phyloP scores from a whole-genome alignment of 2,888 invertebrate species.

The Yponomeuta sedellus region DNA sequence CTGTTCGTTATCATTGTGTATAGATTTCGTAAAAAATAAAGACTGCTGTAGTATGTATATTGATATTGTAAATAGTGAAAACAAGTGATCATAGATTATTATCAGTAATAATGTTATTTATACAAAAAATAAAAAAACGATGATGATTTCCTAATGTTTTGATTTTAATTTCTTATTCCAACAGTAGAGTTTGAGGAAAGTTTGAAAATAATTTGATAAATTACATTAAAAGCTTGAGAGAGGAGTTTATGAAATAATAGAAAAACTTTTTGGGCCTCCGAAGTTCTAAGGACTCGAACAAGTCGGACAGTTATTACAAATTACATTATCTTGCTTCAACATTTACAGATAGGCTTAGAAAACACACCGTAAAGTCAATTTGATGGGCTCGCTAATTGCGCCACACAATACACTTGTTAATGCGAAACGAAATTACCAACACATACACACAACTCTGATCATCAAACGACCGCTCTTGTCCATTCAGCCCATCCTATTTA shows the following conservation, averaged over 20 bases:
- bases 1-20: slow-evolving; percentile 73
- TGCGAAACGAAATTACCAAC: slow-evolving; percentile 6
- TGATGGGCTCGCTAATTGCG: background rate
- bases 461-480: slow-evolving; percentile 10
- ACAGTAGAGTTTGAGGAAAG: background rate
- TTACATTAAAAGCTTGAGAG: slow-evolving; percentile 2
- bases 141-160: slow-evolving; percentile 56
- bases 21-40: slow-evolving; percentile 74
- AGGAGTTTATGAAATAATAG: slow-evolving; percentile 6
- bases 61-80: slow-evolving; percentile 73
- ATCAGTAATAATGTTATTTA: slow-evolving; percentile 72
- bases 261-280: slow-evolving; percentile 1
- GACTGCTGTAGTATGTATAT: slow-evolving; percentile 75
- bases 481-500: slow-evolving; percentile 6
- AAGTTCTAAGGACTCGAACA: slow-evolving; percentile 4
- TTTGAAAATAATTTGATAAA: slow-evolving; percentile 4
- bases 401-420: slow-evolving; percentile 2
- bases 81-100: slow-evolving; percentile 73
- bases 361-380: background rate
- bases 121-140: slow-evolving; percentile 69
- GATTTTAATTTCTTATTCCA: slow-evolving; percentile 42
- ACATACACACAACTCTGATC: background rate
- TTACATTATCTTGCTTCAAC: background rate
- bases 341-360: background rate
- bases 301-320: background rate